A percentile compares a stretch with the other conserved stretches of the same genome.
phyloP scores from a whole-genome alignment of 2,888 invertebrate species.

The Polymixis lichenea region DNA sequence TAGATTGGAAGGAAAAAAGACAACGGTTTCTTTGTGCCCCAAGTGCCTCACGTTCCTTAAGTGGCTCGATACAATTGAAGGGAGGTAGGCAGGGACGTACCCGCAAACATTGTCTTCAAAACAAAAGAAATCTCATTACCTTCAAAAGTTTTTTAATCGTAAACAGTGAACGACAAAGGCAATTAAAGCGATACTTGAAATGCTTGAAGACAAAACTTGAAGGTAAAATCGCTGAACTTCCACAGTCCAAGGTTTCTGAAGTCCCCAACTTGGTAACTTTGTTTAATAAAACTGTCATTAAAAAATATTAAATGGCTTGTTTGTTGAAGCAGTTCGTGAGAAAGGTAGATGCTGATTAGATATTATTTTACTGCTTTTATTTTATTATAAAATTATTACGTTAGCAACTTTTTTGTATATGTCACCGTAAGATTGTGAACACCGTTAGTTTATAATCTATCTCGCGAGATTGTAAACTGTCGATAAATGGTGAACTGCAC shows the following conservation, averaged over 20 bases:
- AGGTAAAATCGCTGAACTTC: conserved; percentile 50
- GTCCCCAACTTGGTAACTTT: conserved; percentile 50
- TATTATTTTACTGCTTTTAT: conserved; percentile 5
- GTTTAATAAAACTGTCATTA: conserved; percentile 61
- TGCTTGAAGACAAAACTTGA: conserved; percentile 59
- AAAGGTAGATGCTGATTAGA: conserved; percentile 20
- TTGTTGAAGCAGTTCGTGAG: conserved; percentile 16
- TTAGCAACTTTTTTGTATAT: not conserved
- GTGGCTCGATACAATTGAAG: conserved; percentile 45
- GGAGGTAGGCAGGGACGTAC: conserved; percentile 6
- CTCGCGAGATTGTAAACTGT: too few relatives aligned
- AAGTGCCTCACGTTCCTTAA: conserved; percentile 22
- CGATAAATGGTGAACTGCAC: too few relatives aligned
- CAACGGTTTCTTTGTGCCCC: conserved; percentile 11
- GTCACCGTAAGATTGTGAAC: too few relatives aligned
- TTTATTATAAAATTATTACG: not conserved
- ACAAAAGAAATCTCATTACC: conserved; percentile 69
- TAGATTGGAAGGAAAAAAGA: conserved; percentile 11
- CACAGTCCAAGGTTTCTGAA: conserved; percentile 46
- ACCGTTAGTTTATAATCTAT: too few relatives aligned
- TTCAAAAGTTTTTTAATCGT: conserved; percentile 65
- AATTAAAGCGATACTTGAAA: conserved; percentile 62
- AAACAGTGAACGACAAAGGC: conserved; percentile 61
- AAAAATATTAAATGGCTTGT: conserved; percentile 58
- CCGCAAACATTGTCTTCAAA: conserved; percentile 49